These are phyloP conservation scores for Magallana ariakensis DNA, from an alignment of 1,140 invertebrate genomes.

Conservation along the genomic window DNA sequence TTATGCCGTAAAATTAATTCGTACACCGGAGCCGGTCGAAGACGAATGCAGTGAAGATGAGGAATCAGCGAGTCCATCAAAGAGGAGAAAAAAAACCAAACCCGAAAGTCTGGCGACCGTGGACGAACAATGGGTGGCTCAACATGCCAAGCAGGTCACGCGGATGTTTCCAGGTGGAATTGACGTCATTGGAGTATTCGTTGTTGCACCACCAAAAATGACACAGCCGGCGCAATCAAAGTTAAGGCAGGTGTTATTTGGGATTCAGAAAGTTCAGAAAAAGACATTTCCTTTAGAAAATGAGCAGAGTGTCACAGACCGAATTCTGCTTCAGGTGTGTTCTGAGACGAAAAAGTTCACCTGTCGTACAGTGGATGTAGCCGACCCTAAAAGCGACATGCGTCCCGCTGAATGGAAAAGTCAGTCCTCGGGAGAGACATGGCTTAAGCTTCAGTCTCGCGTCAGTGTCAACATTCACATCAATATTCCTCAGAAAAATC, in stretches of 20 bases:
- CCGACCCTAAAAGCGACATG: slow-evolving; percentile 63
- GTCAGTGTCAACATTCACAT: slow-evolving; percentile 86
- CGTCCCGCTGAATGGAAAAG: slow-evolving; percentile 78
- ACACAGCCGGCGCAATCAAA: slow-evolving; percentile 80
- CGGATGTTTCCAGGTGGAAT: slow-evolving; percentile 91
- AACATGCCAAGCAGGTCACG: slow-evolving; percentile 83
- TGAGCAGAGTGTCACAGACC: slow-evolving; percentile 74
- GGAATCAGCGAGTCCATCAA: slow-evolving; percentile 48
- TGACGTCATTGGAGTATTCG: slow-evolving; percentile 85
- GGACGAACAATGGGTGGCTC: slow-evolving; percentile 75
- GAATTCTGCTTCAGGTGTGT: slow-evolving; percentile 81
- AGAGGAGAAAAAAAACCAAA: slow-evolving; percentile 56
- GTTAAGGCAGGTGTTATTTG: slow-evolving; percentile 77
- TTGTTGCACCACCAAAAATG: slow-evolving; percentile 84
- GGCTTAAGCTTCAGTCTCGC: slow-evolving; percentile 86
- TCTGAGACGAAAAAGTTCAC: slow-evolving; percentile 80
- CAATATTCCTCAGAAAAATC: slow-evolving; percentile 82
- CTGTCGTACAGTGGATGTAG: slow-evolving; percentile 45
- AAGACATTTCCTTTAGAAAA: slow-evolving; percentile 56
- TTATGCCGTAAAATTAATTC: slow-evolving; percentile 86
- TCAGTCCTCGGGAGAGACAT: slow-evolving; percentile 75
- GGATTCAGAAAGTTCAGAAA: slow-evolving; percentile 72
- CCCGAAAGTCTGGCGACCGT: slow-evolving; percentile 68
- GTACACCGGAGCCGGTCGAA: slow-evolving; percentile 84
- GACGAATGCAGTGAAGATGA: slow-evolving; percentile 79